Base-by-base conservation (phyloP, 2,113 vertebrate species). In the Otocyon megalotis region DNA sequence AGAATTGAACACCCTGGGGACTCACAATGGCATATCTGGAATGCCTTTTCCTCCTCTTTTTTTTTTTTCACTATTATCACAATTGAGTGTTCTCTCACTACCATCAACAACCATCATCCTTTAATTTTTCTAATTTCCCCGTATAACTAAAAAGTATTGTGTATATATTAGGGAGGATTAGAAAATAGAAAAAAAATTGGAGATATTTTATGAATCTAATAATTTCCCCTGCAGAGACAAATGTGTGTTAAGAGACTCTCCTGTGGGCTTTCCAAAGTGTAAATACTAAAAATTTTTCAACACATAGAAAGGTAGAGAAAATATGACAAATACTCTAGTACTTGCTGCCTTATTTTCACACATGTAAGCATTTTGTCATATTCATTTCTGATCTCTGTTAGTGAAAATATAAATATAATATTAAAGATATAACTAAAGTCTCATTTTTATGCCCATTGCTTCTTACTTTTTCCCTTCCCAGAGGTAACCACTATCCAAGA, bases 191-290 rank as follows among this genome's bases (percentile, higher is more conserved):
- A 69, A n/a, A 76, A 90, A 90, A 32, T 6, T 82, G n/a, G 26
- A 84, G 87, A 90, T n/a, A 11, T 37, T 94, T 86, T 76, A 62
- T 76, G 60, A 72, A 53, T 54, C n/a, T 88, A 93, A 48, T 65
- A 88, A 71, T 82, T 76, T 1, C 24, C 8, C 12, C 77, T 63
- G 28, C 87, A 88, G 69, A 90, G 80, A 37, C 22, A 80, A 53
- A 93, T 58, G 24, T 12, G 63, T 48, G 13, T 19, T 76, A 84
- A 35, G 58, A n/a, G 35, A 62, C 8, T 92, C 72, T 22, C 60
- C 85, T 94, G 53, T 30, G 10, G 30, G 14, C 35, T 48, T 94
- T 71, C 79, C 15, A 54, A 96, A 77, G 30, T 81, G 71, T 94
- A 79, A 79, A 83, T 88, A 92, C 58, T 84, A 24, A 88, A 82